Evolutionary conservation across 2,888 invertebrate genomes (phyloP), one percentile per base, ranked within the genome.

Genomic region (Coenonympha glycerion): DNA sequence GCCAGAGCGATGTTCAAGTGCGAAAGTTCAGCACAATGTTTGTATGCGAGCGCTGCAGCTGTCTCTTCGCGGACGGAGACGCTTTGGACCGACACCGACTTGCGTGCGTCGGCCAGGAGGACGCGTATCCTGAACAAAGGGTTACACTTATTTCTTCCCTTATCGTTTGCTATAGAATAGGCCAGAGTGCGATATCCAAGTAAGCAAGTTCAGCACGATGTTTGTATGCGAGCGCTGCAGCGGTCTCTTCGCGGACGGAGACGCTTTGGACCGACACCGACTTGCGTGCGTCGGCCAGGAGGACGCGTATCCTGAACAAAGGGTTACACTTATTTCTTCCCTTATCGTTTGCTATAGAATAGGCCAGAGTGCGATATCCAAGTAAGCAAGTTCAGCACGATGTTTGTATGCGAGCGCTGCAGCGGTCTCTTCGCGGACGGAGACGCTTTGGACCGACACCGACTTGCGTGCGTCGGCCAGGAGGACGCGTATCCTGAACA

Each of bases 321-420:
- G 60, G 62, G 69, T 28, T 30, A 13, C 11, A 13, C 6, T 8
- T 31, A 8, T 31, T 15, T 6, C 6, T 30, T 6, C 3, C n/a
- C n/a, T n/a, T n/a, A n/a, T n/a, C n/a, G n/a, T n/a, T n/a, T n/a
- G n/a, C n/a, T n/a, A n/a, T n/a, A n/a, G n/a, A 69, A 37, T 62
- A 85, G 83, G 81, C 8, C 76, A 74, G 41, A 58, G 73, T 49
- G n/a, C n/a, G 71, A 68, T 24, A 69, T 83, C 2, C 58, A 59
- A 3, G 65, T 73, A 1, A 71, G 76, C 3, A 77, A 69, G 36
- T 62, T 87, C 22, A 64, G 67, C 47, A 80, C 82, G 0, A 85
- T 87, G 86, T 85, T 76, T 49, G 85, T 85, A 0, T 87, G 86
- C 47, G 84, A 86, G 34, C 65, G 62, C 52, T 87, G 86, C 59